Evolutionary conservation across 2,797 vertebrate species (phyloP), one percentile per base, ranked within the genome.

Genomic region (Megalops cyprinoides): DNA sequence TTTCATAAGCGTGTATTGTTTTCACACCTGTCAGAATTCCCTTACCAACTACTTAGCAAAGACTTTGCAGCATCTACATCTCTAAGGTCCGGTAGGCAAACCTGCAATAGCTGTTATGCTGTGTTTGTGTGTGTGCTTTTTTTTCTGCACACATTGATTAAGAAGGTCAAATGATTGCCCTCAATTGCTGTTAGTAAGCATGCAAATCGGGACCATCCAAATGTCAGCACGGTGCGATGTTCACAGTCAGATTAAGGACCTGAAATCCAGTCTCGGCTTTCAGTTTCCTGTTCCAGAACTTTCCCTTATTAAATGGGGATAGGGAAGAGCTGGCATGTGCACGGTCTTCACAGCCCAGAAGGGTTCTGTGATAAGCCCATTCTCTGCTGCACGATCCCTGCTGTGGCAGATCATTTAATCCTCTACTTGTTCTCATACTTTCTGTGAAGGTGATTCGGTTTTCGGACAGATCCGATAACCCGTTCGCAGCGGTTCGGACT

Each of bases 381-480:
- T 44, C 34, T 14, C 6, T 23, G 15, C 28, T 39, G 6, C 39
- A n/a, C 49, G 9, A 25, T 4, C 1, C 20, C 76, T 23, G 1
- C 23, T 53, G 23, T 7, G 3, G 53, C 2, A 18, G 18, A 18
- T 58, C 58, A 56, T 77, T 58, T 77, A 25, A 77, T 77, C 55
- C 12, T 25, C 37, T 5, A 18, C 37, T 56, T 77, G 37, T 44
- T 60, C 60, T 31, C 8, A 15, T 77, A 42, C 51, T 37, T 39
- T 42, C 12, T 25, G 34, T 77, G 76, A 56, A 77, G 53, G 51
- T 77, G 34, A 60, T 60, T 77, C 20, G 42, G 42, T 58, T 77
- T 77, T 42, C 55, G 15, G 51, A 4, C 48, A 34, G 37, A 76
- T 76, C 37, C 37, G 3, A 53, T 34, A 49, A 76, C 42, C 42